These are phyloP conservation scores for Chaetogeoica ovagalla DNA, from an alignment of 2,888 invertebrate species.

Conservation along the genomic window DNA sequence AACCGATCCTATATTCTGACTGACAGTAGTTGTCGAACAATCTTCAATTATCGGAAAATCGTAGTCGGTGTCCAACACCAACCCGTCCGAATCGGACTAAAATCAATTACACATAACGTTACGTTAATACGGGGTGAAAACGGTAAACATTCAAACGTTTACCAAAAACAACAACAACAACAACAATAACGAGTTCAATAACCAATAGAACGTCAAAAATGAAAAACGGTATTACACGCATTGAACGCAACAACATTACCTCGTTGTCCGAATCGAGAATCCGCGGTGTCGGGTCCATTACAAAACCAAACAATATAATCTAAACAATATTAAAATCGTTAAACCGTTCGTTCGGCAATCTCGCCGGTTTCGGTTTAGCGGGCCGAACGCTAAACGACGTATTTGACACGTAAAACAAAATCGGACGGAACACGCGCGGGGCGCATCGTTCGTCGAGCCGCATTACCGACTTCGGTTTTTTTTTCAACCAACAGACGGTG, in stretches of 20 bases:
- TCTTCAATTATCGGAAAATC: slow-evolving; percentile 10
- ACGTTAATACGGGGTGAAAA: background rate
- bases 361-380: too few species aligned
- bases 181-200: too few species aligned
- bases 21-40: background rate
- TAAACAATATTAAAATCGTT: background rate
- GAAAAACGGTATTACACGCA: background rate
- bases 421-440: too few species aligned
- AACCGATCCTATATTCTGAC: slow-evolving; percentile 16
- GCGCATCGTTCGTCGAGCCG: too few species aligned
- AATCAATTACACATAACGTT: background rate
- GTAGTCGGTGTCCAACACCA: slow-evolving; percentile 17
- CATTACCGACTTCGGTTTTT: too few species aligned
- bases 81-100: slow-evolving; percentile 20
- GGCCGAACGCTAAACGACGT: too few species aligned
- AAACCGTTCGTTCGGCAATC: background rate
- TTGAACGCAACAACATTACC: slow-evolving; percentile 16
- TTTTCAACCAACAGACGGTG: too few species aligned
- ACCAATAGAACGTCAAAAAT: too few species aligned
- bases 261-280: slow-evolving; percentile 16
- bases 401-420: too few species aligned
- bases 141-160: background rate
- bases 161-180: too few species aligned
- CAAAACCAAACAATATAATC: background rate
- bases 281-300: slow-evolving; percentile 10